Evolutionary conservation across 2,888 invertebrate genomes (phyloP).

Genomic region (Rhagium mordax): DNA sequence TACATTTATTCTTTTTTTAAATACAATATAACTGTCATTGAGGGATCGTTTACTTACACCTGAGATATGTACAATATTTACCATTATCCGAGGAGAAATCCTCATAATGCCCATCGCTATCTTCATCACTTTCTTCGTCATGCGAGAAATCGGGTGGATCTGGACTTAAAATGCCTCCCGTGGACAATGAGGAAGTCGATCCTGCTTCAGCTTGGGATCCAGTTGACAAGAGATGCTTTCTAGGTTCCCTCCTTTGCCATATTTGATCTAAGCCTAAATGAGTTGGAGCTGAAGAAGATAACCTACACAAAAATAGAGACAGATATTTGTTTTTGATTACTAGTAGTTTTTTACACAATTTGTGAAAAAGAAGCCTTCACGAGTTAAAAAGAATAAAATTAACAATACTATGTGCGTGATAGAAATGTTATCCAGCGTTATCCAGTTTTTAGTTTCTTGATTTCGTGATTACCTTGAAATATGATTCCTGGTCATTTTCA

Average conservation of each 20-base stretch:
- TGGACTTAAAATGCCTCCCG: constrained; percentile 87
- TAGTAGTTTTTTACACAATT: no score
- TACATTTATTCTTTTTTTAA: no score
- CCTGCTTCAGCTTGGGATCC: constrained; percentile 89
- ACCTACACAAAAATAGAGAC: constrained; percentile 66
- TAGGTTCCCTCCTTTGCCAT: constrained; percentile 90
- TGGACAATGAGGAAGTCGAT: constrained; percentile 87
- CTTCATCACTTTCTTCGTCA: constrained; percentile 84
- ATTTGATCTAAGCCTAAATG: constrained; percentile 87
- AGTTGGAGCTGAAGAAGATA: constrained; percentile 91
- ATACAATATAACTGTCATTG: no score
- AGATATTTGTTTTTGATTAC: neutral
- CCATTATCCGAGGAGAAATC: constrained; percentile 89
- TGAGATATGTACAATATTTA: constrained; percentile 53
- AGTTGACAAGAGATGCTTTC: constrained; percentile 88
- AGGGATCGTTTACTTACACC: no score
- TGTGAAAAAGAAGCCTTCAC: no score
- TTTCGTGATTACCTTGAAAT: constrained; percentile 31
- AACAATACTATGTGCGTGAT: no score
- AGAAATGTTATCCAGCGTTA: no score
- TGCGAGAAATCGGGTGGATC: constrained; percentile 86
- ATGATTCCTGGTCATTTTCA: constrained; percentile 25
- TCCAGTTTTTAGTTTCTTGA: neutral
- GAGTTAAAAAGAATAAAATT: no score
- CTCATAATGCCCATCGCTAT: constrained; percentile 90